Conservation (phyloP, 2,113 vertebrate genomes). For the Echinops telfairi region DNA sequence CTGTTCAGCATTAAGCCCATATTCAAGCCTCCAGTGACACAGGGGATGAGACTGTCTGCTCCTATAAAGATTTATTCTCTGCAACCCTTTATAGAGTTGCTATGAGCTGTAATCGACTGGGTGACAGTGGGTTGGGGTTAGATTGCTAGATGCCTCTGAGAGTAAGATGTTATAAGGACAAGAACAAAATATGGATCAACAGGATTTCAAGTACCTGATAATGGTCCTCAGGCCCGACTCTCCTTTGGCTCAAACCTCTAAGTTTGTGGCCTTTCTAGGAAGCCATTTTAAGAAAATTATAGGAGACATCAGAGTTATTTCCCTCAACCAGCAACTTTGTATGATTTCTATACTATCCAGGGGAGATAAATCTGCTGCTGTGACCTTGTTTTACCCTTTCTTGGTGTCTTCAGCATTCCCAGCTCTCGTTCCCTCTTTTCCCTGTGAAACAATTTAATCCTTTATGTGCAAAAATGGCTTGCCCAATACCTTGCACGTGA, state of each 20-base stretch:
- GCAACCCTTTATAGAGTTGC: too few species aligned
- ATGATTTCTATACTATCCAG: background rate
- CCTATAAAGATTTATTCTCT: too few species aligned
- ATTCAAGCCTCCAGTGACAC: background rate
- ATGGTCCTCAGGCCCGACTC: background rate
- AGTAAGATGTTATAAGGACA: background rate
- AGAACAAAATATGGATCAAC: background rate
- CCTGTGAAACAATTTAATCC: conserved; percentile 73
- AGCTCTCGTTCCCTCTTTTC: conserved; percentile 43
- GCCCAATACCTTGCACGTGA: conserved; percentile 7
- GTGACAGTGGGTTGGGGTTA: too few species aligned
- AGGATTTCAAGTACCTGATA: background rate
- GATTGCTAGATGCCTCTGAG: background rate
- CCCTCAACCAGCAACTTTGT: background rate
- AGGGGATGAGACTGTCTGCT: too few species aligned
- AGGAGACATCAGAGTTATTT: background rate
- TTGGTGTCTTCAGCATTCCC: background rate
- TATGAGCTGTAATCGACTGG: background rate
- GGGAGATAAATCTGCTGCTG: background rate
- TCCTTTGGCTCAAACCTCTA: background rate
- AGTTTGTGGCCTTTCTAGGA: conserved; percentile 19
- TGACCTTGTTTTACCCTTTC: conserved; percentile 65
- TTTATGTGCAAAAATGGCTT: conserved; percentile 59
- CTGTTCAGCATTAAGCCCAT: background rate
- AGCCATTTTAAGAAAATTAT: conserved; percentile 36